Base-by-base conservation (phyloP, 92 coral and sea anemone species). In the Heteractis magnifica region DNA sequence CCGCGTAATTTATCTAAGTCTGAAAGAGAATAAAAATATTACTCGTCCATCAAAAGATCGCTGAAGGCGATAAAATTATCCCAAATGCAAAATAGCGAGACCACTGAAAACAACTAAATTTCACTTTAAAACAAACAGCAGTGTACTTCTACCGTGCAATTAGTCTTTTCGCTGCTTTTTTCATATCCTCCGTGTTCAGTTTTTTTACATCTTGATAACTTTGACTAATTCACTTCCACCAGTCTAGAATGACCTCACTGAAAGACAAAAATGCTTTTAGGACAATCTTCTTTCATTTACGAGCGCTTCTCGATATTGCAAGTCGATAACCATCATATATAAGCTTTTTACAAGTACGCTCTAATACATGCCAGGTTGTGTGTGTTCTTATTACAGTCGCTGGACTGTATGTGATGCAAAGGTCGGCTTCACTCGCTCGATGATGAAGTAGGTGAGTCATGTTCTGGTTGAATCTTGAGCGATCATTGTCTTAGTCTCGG, bases 251-350 rank as follows among this genome's bases (percentile, higher is more conserved):
- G 84, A 81, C 77, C 84, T 70, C 74, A 49, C 23, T 50, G 75
- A 76, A 49, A 51, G 84, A 68, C 84, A 81, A 70, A 68, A 49
- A 68, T 81, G 84, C 77, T 80, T 64, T 80, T 80, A 80, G 75
- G 52, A 9, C 53, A 65, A 64, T 56, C 76, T 80, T 80, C 83
- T 48, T 41, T 65, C 83, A 65, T 15, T 80, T 51, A 34, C 83
- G 72, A 49, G 15, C 83, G 55, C 44, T 65, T 80, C 12, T 15
- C 15, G 59, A 64, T 56, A 64, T 68, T 50, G 76, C 71, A 21
- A 64, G 44, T 51, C 53, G 83, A 62, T 65, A 65, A 80, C 71
- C 81, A 44, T 26, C 73, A 23, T 68, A 68, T 68, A 26, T 68
- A 26, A 68, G 73, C 73, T 68, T 68, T 68, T 7, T 68, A 21